Conservation (phyloP, 2,113 vertebrate species). For the human region DNA sequence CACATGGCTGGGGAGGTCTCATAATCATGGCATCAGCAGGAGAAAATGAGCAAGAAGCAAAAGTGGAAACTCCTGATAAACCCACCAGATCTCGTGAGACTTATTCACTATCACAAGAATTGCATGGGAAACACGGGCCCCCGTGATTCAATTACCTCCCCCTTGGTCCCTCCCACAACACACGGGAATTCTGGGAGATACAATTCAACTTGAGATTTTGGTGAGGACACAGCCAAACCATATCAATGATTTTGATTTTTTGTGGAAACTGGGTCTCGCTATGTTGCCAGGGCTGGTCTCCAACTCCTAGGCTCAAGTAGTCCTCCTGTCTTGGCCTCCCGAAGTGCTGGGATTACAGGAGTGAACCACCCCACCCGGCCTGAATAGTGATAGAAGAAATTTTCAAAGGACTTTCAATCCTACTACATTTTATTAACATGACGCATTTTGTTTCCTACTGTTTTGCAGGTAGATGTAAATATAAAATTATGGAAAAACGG, state of each 20-base stretch:
- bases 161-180: too few species aligned
- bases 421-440: not conserved
- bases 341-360: not conserved
- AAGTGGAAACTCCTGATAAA: too few species aligned
- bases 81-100: too few species aligned
- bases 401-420: conserved; percentile 36
- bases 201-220: too few species aligned
- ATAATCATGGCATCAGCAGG: too few species aligned
- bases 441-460: conserved; percentile 29
- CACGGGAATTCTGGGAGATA: too few species aligned
- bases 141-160: too few species aligned
- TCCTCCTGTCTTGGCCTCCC: not conserved
- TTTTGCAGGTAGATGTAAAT: conserved; percentile 91
- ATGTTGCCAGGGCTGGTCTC: not conserved
- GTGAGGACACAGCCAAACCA: not conserved
- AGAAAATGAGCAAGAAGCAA: too few species aligned
- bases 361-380: not conserved
- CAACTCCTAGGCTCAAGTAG: not conserved
- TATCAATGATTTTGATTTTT: not conserved
- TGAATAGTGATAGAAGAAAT: conserved; percentile 28
- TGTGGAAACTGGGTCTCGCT: not conserved
- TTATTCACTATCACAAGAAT: too few species aligned
- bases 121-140: too few species aligned
- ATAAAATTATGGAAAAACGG: conserved; percentile 98
- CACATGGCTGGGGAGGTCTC: too few species aligned